A percentile compares a stretch with the other conserved stretches of the same genome.
Evolutionary conservation across 2,888 invertebrate genomes (phyloP).

Genomic region (Agrochola circellaris): DNA sequence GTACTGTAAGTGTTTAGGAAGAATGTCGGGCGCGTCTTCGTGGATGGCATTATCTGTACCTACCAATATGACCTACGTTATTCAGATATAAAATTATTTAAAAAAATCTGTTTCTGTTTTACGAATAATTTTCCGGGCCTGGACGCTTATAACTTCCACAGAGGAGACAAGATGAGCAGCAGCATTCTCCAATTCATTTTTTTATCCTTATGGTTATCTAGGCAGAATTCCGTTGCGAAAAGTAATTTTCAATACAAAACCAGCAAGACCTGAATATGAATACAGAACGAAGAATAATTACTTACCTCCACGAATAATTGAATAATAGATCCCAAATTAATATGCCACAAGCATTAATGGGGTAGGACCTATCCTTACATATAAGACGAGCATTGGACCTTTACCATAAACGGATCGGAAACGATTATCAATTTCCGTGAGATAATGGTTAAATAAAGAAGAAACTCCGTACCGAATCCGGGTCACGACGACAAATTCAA

Average conservation of each 20-base stretch:
- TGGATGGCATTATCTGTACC: too few species aligned
- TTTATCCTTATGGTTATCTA: not conserved
- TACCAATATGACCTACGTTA: not conserved
- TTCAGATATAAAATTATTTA: not conserved
- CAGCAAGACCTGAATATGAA: not conserved
- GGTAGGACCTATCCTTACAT: not conserved
- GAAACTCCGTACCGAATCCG: slow-evolving; percentile 6
- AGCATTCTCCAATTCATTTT: not conserved
- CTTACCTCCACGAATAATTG: slow-evolving; percentile 9
- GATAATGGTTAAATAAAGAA: slow-evolving; percentile 11
- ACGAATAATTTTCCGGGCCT: not conserved
- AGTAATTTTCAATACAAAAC: not conserved
- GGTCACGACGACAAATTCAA: not conserved
- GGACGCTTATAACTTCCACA: not conserved
- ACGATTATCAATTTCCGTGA: slow-evolving; percentile 35
- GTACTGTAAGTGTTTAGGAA: too few species aligned
- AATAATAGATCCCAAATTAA: slow-evolving; percentile 6
- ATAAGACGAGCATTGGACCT: slow-evolving; percentile 25
- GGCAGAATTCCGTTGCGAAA: not conserved
- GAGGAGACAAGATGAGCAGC: not conserved
- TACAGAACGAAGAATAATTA: slow-evolving; percentile 3
- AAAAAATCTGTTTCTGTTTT: not conserved
- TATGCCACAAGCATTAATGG: slow-evolving; percentile 39
- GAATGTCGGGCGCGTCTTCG: too few species aligned
- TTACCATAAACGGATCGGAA: slow-evolving; percentile 12